phyloP scores from a whole-genome alignment of 2,113 vertebrate species.

The Boulengeromyrus knoepffleri region DNA sequence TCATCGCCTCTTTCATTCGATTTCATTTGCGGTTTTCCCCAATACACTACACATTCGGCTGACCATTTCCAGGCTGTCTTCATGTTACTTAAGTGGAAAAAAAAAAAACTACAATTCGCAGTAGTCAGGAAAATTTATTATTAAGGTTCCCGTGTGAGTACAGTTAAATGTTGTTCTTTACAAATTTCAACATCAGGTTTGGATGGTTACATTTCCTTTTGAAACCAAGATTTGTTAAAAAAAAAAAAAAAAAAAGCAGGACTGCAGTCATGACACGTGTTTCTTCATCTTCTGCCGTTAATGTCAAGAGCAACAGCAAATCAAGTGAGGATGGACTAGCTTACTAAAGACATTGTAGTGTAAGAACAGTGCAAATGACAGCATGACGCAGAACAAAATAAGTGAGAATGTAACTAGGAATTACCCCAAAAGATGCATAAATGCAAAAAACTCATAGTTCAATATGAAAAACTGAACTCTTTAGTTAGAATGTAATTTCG shows the following conservation, averaged over 20 bases:
- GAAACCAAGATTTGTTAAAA: not conserved
- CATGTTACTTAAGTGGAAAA: not conserved
- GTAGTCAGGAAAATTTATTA: not conserved
- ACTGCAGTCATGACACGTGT: not conserved
- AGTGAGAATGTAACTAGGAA: not conserved
- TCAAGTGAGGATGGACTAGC: not conserved
- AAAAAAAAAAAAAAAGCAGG: not conserved
- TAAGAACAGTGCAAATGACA: not conserved
- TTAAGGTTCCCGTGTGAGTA: not conserved
- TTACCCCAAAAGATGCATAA: not conserved
- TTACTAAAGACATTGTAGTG: not conserved
- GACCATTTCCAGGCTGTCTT: not conserved
- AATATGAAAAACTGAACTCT: not conserved
- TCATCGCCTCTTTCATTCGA: not conserved
- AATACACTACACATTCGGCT: not conserved
- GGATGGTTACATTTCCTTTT: not conserved
- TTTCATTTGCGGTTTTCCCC: not conserved
- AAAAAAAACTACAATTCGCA: not conserved
- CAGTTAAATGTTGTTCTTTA: not conserved
- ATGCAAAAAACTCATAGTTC: not conserved
- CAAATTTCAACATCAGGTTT: not conserved
- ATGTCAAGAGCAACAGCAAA: not conserved
- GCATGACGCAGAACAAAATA: not conserved
- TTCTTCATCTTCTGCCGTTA: not conserved
- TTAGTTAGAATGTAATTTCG: not conserved